Base-by-base conservation (phyloP, 2,888 invertebrate species). In the Zhengitettix transpicula region DNA sequence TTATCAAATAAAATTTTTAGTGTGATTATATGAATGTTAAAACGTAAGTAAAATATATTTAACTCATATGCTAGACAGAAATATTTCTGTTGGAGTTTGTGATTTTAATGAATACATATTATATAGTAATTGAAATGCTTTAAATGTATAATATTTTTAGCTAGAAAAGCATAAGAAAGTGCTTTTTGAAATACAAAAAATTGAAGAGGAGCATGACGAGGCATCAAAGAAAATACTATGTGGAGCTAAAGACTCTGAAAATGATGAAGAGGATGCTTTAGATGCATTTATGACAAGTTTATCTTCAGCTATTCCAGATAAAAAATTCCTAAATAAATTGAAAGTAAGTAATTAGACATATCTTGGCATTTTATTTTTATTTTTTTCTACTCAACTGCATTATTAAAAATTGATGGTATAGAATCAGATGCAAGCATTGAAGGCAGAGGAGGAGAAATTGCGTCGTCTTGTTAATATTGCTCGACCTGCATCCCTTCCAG, bases 281-380 rank as follows among this genome's bases (percentile, higher is more conserved):
- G 96, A 96, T 69, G 81, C 81, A 9, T 96, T 81, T 72, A 93
- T 96, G 91, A 80, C 78, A 47, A 79, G 78, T 44, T 72, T 90
- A 44, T 76, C 72, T 63, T 68, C 76, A 17, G 76, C 76, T 0
- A 74, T 77, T 41, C 74, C 84, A 15, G 81, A 80, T 58, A 86
- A 85, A 71, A 79, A 85, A 1, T 85, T 83, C 65, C 76, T 82
- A 53, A 77, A 77, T n/a, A 77, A 74, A 64, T 68, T 77, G 16
- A 75, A 77, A 69, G 79, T 80, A 66, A 66, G 66, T 64, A 3
- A 5, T n/a, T 14, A 14, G 8, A 47, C 8, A 12, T 1, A 12
- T 47, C n/a, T 47, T 47, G n/a, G 47, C 12, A 42, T 47, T 14
- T 47, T 47, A 47, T 47, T n/a, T n/a, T 47, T 47, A 47, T 8